phyloP scores from a whole-genome alignment of 1,140 invertebrate species.

The Cydia splendana region DNA sequence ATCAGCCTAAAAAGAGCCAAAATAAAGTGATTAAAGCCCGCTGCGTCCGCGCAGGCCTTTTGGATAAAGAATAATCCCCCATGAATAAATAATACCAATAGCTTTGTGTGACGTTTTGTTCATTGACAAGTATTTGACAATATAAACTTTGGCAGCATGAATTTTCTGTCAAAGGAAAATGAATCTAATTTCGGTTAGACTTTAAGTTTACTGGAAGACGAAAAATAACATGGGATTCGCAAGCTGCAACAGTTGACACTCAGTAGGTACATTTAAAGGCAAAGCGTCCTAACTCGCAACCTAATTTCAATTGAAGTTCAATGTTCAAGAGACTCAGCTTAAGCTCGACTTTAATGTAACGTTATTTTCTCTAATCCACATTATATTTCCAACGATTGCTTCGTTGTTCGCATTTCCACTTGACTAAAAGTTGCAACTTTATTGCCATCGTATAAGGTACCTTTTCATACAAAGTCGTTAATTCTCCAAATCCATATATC shows the following conservation, averaged over 20 bases:
- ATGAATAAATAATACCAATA: constrained; percentile 71
- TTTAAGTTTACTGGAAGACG: background rate
- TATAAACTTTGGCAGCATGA: constrained; percentile 37
- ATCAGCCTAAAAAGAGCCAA: constrained; percentile 61
- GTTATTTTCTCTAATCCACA: background rate
- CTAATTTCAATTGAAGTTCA: background rate
- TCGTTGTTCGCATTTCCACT: constrained; percentile 5
- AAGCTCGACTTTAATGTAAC: background rate
- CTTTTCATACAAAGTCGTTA: constrained; percentile 13
- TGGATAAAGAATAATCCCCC: constrained; percentile 68
- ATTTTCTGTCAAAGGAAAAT: background rate
- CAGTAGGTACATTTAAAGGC: background rate
- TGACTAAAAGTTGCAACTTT: constrained; percentile 25
- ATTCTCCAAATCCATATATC: constrained; percentile 34
- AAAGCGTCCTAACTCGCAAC: background rate
- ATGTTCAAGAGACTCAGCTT: background rate
- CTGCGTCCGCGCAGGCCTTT: constrained; percentile 57
- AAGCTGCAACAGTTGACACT: background rate
- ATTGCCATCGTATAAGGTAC: background rate
- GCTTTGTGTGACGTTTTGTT: constrained; percentile 70
- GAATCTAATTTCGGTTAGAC: background rate
- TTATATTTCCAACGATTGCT: background rate
- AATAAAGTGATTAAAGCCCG: constrained; percentile 62
- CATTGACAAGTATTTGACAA: constrained; percentile 61
- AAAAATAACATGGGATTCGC: background rate